phyloP scores from a whole-genome alignment of 2,113 vertebrate species.

The Ceyx melanurus region DNA sequence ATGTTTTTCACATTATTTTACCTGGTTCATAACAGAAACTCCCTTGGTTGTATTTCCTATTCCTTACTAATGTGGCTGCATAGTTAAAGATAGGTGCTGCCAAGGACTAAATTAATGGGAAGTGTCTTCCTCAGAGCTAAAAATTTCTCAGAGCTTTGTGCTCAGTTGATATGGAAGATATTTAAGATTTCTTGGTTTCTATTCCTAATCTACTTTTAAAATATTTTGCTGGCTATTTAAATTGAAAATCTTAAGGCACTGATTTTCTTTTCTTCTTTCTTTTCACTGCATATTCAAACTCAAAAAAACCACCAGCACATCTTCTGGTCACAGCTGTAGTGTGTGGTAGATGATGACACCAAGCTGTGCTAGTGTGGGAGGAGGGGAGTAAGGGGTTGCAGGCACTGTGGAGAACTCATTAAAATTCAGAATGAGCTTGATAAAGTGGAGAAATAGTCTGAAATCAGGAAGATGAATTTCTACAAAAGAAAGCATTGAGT shows the following conservation, averaged over 20 bases:
- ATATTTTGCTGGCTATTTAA: slow-evolving; percentile 25
- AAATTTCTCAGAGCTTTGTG: background rate
- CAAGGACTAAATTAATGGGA: background rate
- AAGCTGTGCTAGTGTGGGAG: slow-evolving; percentile 62
- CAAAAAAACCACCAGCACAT: background rate
- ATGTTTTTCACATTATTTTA: background rate
- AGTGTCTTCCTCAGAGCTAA: background rate
- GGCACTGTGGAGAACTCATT: slow-evolving; percentile 35
- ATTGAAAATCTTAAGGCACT: background rate
- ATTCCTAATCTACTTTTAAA: background rate
- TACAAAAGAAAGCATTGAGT: background rate
- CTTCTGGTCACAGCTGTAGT: slow-evolving; percentile 55
- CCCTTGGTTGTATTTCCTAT: background rate
- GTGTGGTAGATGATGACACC: slow-evolving; percentile 49
- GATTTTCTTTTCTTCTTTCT: slow-evolving; percentile 35
- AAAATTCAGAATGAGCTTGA: slow-evolving; percentile 58
- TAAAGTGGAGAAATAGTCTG: slow-evolving; percentile 48
- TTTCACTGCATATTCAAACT: slow-evolving; percentile 32
- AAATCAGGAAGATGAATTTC: slow-evolving; percentile 60
- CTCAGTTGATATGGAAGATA: background rate
- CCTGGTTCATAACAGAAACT: background rate
- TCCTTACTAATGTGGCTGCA: background rate
- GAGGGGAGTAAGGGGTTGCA: slow-evolving; percentile 37
- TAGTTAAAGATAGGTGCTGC: background rate
- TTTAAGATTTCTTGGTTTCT: background rate